These are phyloP conservation scores for Girardia tigrina DNA, from an alignment of 2,888 invertebrate species.

Conservation along the genomic window DNA sequence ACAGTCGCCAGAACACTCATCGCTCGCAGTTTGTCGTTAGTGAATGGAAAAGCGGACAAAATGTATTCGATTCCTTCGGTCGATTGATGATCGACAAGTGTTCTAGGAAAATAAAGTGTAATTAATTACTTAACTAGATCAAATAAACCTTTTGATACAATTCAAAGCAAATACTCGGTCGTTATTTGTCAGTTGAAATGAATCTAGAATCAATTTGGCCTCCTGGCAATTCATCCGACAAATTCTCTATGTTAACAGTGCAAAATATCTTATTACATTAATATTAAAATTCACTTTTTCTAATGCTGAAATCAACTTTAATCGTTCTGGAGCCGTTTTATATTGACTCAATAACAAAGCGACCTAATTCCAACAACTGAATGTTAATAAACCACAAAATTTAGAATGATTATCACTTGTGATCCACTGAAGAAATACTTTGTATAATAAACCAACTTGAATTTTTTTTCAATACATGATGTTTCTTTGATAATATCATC, in stretches of 20 bases:
- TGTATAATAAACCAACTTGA: background rate
- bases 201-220: slow-evolving; percentile 44
- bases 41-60: slow-evolving; percentile 46
- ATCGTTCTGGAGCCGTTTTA: slow-evolving; percentile 44
- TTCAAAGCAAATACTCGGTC: slow-evolving; percentile 47
- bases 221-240: slow-evolving; percentile 48
- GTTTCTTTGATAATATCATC: background rate
- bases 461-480: background rate
- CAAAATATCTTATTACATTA: slow-evolving; percentile 34
- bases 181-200: slow-evolving; percentile 44
- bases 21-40: slow-evolving; percentile 45
- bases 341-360: background rate
- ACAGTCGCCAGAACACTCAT: slow-evolving; percentile 44
- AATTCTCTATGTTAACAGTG: slow-evolving; percentile 41
- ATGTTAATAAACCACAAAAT: background rate
- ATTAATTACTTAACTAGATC: no score
- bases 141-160: slow-evolving; percentile 45
- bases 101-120: slow-evolving; percentile 40
- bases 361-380: background rate
- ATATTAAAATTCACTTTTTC: slow-evolving; percentile 42
- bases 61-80: slow-evolving; percentile 47
- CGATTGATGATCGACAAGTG: slow-evolving; percentile 44
- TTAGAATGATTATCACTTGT: background rate
- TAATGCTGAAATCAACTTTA: slow-evolving; percentile 45
- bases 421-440: background rate